Conservation (phyloP, 2,113 vertebrate genomes). For the Sula dactylatra region DNA sequence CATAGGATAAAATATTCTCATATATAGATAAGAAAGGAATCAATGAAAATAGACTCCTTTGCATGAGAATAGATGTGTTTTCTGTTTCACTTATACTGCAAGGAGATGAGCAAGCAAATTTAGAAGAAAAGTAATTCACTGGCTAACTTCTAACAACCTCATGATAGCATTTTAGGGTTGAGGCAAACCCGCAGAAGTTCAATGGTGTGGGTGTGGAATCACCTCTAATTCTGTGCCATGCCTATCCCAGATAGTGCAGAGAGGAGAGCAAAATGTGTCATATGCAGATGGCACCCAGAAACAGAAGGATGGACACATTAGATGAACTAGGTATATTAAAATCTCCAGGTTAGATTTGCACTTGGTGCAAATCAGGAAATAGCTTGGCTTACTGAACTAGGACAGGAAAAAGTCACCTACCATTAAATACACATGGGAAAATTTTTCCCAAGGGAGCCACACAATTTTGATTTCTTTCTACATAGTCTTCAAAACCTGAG, state of each 20-base stretch:
- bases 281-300: background rate
- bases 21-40: constrained; percentile 3
- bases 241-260: background rate
- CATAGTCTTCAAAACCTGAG: background rate
- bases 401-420: background rate
- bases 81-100: background rate
- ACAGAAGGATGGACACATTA: background rate
- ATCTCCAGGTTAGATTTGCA: background rate
- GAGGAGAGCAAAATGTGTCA: background rate
- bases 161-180: background rate
- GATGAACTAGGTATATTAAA: background rate
- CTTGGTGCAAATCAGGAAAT: background rate
- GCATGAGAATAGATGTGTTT: background rate
- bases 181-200: background rate
- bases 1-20: constrained; percentile 32
- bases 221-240: background rate
- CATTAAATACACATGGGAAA: rapidly evolving
- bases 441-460: background rate
- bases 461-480: background rate
- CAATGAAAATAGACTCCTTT: constrained; percentile 12
- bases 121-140: background rate
- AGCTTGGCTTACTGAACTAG: background rate
- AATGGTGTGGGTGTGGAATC: rapidly evolving
- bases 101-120: background rate
- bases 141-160: background rate